phyloP scores from a whole-genome alignment of 2,888 invertebrate genomes.

The Stenoptilia bipunctidactyla region DNA sequence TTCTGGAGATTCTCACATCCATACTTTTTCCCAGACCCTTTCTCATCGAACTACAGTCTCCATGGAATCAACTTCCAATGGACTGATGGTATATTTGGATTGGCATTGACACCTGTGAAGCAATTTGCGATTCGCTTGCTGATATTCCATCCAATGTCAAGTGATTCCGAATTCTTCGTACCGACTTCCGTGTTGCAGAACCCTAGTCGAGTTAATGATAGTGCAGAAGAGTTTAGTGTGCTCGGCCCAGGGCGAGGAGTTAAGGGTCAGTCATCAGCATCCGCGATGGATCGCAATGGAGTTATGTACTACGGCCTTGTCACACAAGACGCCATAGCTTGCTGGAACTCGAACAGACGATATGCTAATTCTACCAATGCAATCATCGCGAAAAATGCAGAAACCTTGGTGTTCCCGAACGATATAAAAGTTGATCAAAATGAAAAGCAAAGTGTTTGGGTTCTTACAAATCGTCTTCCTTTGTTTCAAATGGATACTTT shows the following conservation, averaged over 20 bases:
- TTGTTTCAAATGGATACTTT: constrained; percentile 78
- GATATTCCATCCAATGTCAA: constrained; percentile 87
- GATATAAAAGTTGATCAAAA: constrained; percentile 84
- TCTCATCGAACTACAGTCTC: constrained; percentile 80
- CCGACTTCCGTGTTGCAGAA: constrained; percentile 75
- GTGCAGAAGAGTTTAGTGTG: constrained; percentile 39
- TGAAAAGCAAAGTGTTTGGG: constrained; percentile 78
- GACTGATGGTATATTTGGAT: constrained; percentile 85
- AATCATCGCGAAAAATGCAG: constrained; percentile 72
- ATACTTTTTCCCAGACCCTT: constrained; percentile 78
- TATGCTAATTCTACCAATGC: constrained; percentile 75
- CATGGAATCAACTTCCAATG: constrained; percentile 84
- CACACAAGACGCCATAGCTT: constrained; percentile 80
- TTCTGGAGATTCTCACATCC: constrained; percentile 78
- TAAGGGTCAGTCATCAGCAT: constrained; percentile 79
- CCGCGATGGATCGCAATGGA: constrained; percentile 77
- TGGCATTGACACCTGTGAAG: constrained; percentile 74
- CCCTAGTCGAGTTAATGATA: constrained; percentile 47
- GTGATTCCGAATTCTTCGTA: constrained; percentile 83
- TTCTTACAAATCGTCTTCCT: constrained; percentile 81
- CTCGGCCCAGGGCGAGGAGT: constrained; percentile 68
- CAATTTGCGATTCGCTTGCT: constrained; percentile 71
- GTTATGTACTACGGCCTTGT: constrained; percentile 86
- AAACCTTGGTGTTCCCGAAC: constrained; percentile 82
- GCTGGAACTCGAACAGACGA: constrained; percentile 83